Evolutionary conservation across 2,113 vertebrate genomes (phyloP).

Genomic region (Rhombomys opimus): DNA sequence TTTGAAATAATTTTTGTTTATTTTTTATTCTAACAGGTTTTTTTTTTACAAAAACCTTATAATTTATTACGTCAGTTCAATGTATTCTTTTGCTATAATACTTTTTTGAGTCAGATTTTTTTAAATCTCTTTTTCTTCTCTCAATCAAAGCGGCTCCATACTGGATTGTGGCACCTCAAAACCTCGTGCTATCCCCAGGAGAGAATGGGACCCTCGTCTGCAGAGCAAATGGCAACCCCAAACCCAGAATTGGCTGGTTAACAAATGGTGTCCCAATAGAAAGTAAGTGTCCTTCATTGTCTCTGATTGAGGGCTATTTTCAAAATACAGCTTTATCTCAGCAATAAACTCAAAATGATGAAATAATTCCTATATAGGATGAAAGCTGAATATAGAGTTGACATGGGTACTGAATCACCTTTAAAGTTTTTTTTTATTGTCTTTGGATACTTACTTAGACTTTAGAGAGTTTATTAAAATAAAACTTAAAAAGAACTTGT

Average conservation of each 20-base stretch:
- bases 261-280: conserved; percentile 94
- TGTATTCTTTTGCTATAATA: conserved; percentile 30
- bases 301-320: not conserved
- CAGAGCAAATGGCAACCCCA: conserved; percentile 94
- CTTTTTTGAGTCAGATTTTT: conserved; percentile 44
- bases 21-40: conserved; percentile 22
- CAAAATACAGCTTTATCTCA: not conserved
- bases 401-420: not conserved
- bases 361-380: conserved; percentile 25
- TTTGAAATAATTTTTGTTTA: conserved; percentile 16
- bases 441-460: conserved; percentile 8
- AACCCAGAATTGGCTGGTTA: conserved; percentile 93
- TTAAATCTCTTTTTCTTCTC: conserved; percentile 63
- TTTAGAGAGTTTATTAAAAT: not conserved
- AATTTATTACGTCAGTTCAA: conserved; percentile 1
- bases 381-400: not conserved
- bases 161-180: conserved; percentile 94
- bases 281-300: conserved; percentile 88
- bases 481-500: not conserved
- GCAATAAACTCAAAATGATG: not conserved
- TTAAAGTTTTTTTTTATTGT: not conserved
- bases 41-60: not conserved
- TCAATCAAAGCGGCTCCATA: conserved; percentile 93
- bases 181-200: conserved; percentile 95
- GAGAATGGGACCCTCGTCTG: conserved; percentile 93